Percentiles rank a stretch among this genome's conserved stretches.
These are phyloP conservation scores for Fringilla coelebs DNA, from an alignment of 2,797 vertebrate species.

Conservation along the genomic window DNA sequence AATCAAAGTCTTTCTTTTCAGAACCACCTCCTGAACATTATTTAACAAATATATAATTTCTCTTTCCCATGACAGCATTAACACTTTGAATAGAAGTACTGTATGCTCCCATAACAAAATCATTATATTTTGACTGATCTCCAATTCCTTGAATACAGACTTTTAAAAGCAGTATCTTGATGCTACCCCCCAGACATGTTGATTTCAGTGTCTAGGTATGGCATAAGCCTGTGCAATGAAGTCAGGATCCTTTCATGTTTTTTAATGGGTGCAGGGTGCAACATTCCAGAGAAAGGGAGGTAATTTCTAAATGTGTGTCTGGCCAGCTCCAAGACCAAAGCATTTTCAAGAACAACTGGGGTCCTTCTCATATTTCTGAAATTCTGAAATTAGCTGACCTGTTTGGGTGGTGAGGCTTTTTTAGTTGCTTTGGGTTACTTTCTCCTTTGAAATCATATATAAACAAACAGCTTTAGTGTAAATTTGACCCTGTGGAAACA, in stretches of 20 bases:
- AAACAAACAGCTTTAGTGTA: background rate
- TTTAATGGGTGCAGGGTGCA: background rate
- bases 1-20: background rate
- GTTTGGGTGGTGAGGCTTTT: fast-evolving
- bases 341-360: background rate
- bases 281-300: background rate
- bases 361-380: background rate
- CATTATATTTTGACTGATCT: background rate
- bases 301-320: background rate
- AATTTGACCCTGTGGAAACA: background rate
- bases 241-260: background rate
- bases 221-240: background rate
- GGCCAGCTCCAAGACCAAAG: background rate
- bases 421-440: background rate
- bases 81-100: background rate
- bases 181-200: background rate
- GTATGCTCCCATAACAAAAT: background rate
- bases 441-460: background rate
- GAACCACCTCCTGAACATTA: background rate
- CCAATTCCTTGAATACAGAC: background rate
- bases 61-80: background rate
- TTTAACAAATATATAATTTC: background rate
- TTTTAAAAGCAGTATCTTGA: background rate
- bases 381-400: background rate
- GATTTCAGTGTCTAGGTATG: background rate